Evolutionary conservation across 2,797 vertebrate species (phyloP).

Genomic region (Sebastes goodei): DNA sequence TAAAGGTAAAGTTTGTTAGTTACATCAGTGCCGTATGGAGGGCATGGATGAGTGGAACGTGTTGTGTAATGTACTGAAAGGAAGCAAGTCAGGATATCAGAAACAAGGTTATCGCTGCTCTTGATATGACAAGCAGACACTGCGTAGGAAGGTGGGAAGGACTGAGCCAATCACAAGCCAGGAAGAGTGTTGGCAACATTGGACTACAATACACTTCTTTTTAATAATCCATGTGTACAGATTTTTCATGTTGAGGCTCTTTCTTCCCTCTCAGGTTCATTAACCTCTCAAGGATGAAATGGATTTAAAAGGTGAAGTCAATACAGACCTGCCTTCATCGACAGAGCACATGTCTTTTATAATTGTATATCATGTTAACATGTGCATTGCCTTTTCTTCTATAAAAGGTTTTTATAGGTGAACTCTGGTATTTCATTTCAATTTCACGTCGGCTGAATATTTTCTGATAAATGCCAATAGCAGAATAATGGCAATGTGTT

Average conservation of each 20-base stretch:
- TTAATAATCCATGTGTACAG: neutral
- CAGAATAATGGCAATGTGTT: neutral
- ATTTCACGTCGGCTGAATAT: neutral
- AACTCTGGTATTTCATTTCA: neutral
- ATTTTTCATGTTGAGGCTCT: neutral
- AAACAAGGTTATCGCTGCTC: neutral
- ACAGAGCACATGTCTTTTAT: too few species aligned
- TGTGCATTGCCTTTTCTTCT: neutral
- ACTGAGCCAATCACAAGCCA: constrained; percentile 7
- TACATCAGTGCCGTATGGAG: neutral
- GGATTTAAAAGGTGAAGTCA: neutral
- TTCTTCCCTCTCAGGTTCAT: neutral
- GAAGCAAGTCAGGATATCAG: neutral
- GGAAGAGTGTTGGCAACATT: neutral
- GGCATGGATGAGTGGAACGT: neutral
- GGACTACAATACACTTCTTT: neutral
- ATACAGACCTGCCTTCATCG: neutral
- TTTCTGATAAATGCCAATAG: neutral
- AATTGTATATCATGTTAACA: neutral
- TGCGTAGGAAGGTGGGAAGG: neutral
- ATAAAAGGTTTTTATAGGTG: neutral
- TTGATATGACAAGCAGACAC: fast-evolving
- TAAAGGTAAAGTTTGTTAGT: neutral
- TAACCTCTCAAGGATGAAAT: neutral
- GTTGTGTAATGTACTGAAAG: neutral